Evolutionary conservation across 2,113 vertebrate genomes (phyloP).

Genomic region (Nothocercus nigrocapillus): DNA sequence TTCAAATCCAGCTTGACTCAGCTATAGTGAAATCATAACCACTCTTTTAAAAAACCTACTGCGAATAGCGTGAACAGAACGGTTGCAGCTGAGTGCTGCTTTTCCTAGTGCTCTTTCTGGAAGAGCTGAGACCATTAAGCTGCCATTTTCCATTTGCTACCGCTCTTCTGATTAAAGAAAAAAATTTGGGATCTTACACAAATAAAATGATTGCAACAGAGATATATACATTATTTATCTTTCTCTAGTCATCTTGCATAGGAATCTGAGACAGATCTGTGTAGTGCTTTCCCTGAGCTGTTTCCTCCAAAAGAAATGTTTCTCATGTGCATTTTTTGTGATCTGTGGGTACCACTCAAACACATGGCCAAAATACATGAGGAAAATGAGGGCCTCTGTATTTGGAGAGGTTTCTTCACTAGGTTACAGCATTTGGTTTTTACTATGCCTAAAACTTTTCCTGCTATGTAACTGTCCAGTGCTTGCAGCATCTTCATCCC

Average conservation of each 20-base stretch:
- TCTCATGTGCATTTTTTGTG: background rate
- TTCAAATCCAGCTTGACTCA: background rate
- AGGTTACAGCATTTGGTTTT: background rate
- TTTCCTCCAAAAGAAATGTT: background rate
- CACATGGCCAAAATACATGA: background rate
- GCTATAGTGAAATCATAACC: background rate
- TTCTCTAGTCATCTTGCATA: background rate
- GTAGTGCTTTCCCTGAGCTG: accelerated
- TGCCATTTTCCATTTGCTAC: background rate
- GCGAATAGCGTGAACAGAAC: background rate
- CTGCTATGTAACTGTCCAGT: background rate
- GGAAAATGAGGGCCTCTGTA: background rate
- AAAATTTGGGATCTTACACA: background rate
- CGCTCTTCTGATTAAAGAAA: background rate
- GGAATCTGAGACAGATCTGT: background rate
- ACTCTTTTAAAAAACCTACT: background rate
- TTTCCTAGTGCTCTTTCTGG: background rate
- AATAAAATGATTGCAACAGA: accelerated
- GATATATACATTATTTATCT: background rate
- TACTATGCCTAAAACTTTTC: accelerated
- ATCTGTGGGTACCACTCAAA: background rate
- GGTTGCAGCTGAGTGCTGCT: background rate
- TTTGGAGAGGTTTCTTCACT: background rate
- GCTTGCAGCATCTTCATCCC: background rate
- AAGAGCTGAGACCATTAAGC: background rate